Conservation (phyloP, 1,140 invertebrate species). For the Leptopilina clavipes region DNA sequence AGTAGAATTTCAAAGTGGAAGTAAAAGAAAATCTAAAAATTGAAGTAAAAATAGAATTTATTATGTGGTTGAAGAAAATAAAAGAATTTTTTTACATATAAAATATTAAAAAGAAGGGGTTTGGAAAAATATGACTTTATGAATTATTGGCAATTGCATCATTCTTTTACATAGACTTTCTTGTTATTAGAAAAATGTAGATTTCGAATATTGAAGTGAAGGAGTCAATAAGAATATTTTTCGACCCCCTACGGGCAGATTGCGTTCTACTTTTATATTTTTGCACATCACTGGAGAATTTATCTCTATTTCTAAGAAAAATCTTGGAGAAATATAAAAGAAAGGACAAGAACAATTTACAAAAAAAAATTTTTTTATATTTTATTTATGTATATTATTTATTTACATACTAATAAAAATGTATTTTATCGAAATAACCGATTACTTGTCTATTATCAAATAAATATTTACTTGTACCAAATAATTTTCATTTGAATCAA, state of each 20-base stretch:
- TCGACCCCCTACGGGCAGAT: background rate
- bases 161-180: background rate
- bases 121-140: background rate
- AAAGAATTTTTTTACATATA: no score
- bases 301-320: background rate
- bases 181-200: constrained; percentile 10
- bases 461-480: no score
- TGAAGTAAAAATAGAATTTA: no score
- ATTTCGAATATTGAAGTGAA: background rate
- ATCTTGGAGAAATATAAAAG: background rate
- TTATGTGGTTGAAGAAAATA: background rate
- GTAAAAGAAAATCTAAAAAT: no score
- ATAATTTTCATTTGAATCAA: no score
- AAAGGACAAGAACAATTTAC: no score
- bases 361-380: background rate
- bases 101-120: background rate
- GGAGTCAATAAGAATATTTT: constrained; percentile 5
- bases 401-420: no score
- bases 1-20: no score
- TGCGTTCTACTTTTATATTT: constrained; percentile 2
- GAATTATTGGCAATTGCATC: no score
- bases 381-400: no score
- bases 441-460: no score
- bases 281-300: background rate
- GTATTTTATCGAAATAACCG: no score